These are phyloP conservation scores for Orussus abietinus DNA, from an alignment of 1,140 invertebrate species.

Conservation along the genomic window DNA sequence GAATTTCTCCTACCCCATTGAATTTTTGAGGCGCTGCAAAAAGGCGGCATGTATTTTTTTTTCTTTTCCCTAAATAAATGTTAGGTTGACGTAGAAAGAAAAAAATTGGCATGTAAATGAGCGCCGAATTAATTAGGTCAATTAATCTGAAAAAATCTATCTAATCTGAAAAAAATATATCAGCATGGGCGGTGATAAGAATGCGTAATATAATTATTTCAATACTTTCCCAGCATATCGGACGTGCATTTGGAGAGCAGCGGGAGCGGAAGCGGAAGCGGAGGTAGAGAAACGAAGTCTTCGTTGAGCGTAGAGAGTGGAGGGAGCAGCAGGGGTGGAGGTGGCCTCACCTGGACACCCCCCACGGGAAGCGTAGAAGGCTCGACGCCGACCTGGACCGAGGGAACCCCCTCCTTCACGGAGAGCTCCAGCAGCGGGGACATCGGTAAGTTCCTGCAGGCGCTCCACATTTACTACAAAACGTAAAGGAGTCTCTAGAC, in stretches of 20 bases:
- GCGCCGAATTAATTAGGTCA: too few species aligned
- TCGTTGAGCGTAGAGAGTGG: conserved; percentile 66
- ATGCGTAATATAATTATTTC: neutral
- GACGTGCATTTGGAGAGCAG: conserved; percentile 52
- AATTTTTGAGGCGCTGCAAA: too few species aligned
- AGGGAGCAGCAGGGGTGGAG: conserved; percentile 56
- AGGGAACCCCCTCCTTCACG: conserved; percentile 95
- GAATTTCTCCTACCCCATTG: too few species aligned
- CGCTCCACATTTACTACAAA: conserved; percentile 42
- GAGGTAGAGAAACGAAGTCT: conserved; percentile 62
- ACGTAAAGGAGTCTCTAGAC: neutral
- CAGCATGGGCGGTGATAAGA: too few species aligned
- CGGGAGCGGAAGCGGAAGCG: conserved; percentile 47
- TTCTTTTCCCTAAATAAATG: too few species aligned
- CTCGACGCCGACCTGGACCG: conserved; percentile 95
- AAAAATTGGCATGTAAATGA: too few species aligned
- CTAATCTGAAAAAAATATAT: too few species aligned
- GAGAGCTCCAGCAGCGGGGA: conserved; percentile 92
- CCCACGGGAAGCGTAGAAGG: conserved; percentile 81
- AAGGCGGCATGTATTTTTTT: too few species aligned
- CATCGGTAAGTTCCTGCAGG: conserved; percentile 64
- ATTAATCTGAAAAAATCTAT: too few species aligned
- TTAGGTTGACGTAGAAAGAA: too few species aligned
- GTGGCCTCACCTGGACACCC: conserved; percentile 75
- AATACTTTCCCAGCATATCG: conserved; percentile 35